These are phyloP conservation scores for Ochlodes sylvanus DNA, from an alignment of 2,888 invertebrate genomes.

Conservation along the genomic window DNA sequence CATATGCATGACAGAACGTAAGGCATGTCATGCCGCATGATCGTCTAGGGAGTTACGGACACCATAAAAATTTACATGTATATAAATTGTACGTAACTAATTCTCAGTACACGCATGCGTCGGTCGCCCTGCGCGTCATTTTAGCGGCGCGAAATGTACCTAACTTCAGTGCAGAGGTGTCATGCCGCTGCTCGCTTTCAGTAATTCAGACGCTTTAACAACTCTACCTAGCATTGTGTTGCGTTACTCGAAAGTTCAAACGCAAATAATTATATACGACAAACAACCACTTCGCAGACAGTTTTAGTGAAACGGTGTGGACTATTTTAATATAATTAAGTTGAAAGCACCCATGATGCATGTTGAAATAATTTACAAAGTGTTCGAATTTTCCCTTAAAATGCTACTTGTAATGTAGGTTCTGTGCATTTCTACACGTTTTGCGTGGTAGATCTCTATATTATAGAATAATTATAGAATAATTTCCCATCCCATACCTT, in stretches of 20 bases:
- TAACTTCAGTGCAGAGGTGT: neutral
- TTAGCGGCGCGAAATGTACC: conserved; percentile 5
- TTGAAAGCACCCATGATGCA: neutral
- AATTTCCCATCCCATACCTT: too few species aligned
- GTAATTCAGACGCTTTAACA: conserved; percentile 2
- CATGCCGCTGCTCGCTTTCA: neutral
- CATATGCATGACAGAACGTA: too few species aligned
- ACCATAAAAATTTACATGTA: too few species aligned
- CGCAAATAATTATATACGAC: conserved; percentile 7
- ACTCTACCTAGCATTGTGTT: conserved; percentile 13
- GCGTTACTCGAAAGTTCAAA: conserved; percentile 4
- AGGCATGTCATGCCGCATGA: too few species aligned
- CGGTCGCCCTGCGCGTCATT: neutral
- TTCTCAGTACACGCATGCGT: too few species aligned
- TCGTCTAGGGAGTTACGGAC: too few species aligned
- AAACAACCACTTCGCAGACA: neutral
- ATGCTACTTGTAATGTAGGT: too few species aligned
- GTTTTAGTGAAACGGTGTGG: conserved; percentile 1
- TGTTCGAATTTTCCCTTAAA: neutral
- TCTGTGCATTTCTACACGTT: too few species aligned
- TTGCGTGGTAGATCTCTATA: too few species aligned
- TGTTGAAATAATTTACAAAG: neutral
- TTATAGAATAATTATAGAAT: too few species aligned
- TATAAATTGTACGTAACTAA: too few species aligned
- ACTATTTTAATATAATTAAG: neutral